Evolutionary conservation across 2,797 vertebrate genomes (phyloP).

Genomic region (Onychomys torridus): DNA sequence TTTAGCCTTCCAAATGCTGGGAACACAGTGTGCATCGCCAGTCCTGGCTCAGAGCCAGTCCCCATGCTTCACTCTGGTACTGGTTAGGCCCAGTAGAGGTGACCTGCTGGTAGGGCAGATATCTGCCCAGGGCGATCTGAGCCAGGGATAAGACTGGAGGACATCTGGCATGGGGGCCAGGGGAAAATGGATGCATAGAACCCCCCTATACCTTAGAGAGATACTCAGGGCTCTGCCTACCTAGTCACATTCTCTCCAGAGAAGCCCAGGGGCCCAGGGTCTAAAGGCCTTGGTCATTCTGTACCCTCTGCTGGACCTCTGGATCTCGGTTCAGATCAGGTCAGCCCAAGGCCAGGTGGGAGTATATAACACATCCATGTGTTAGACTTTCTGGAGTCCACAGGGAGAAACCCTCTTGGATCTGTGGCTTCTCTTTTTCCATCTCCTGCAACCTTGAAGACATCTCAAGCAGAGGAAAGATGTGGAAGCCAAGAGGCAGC

Average conservation of each 20-base stretch:
- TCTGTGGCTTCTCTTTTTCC: not conserved
- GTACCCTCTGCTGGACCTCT: not conserved
- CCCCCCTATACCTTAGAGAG: not conserved
- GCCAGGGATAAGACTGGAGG: too few relatives aligned
- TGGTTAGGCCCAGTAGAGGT: not conserved
- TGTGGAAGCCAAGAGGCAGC: not conserved
- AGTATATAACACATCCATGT: not conserved
- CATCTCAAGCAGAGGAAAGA: not conserved
- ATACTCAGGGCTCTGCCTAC: not conserved
- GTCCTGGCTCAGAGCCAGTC: not conserved
- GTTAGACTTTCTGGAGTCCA: not conserved
- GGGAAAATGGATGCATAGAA: not conserved
- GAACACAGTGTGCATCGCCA: not conserved
- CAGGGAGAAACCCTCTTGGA: not conserved
- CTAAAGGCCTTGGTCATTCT: not conserved
- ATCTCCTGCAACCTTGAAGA: not conserved
- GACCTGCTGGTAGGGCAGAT: not conserved
- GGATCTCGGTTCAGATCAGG: not conserved
- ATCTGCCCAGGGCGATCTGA: not conserved
- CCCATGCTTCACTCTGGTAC: too few relatives aligned
- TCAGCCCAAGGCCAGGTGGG: not conserved
- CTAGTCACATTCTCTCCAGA: not conserved
- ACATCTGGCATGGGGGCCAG: not conserved
- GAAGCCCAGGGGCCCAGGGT: not conserved
- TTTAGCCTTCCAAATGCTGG: not conserved